Evolutionary conservation across 2,797 vertebrate species (phyloP).

Genomic region (Falco novaeseelandiae): DNA sequence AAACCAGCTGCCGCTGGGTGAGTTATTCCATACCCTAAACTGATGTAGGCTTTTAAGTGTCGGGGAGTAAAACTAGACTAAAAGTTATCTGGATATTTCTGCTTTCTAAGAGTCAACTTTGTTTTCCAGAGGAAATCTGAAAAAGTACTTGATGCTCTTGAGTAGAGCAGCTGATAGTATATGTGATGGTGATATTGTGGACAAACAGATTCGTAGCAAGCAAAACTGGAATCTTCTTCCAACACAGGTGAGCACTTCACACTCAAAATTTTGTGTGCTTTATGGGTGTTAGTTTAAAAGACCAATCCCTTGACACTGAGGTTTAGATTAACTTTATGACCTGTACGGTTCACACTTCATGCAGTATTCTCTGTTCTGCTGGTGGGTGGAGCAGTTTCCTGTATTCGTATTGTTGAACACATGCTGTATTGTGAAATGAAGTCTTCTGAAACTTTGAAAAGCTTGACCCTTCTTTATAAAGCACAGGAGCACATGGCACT

Average conservation of each 20-base stretch:
- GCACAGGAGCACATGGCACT: fast-evolving
- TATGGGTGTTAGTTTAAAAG: not conserved
- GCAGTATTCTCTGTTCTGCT: not conserved
- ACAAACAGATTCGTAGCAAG: slow-evolving; percentile 88
- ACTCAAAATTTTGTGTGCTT: not conserved
- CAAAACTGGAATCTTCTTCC: slow-evolving; percentile 96
- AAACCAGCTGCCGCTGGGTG: slow-evolving; percentile 91
- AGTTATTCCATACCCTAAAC: slow-evolving; percentile 33
- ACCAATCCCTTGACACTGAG: not conserved
- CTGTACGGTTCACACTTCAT: not conserved
- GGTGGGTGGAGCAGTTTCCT: not conserved
- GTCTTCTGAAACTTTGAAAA: not conserved
- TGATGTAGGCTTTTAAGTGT: not conserved
- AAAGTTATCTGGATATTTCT: not conserved
- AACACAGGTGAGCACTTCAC: slow-evolving; percentile 83
- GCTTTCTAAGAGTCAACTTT: not conserved
- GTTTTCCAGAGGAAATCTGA: slow-evolving; percentile 82
- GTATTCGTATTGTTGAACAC: not conserved
- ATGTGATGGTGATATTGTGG: slow-evolving; percentile 93
- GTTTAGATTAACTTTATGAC: not conserved
- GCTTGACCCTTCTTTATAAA: not conserved
- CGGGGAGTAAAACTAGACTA: not conserved
- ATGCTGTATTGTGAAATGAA: not conserved
- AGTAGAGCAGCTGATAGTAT: slow-evolving; percentile 97
- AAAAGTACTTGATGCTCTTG: slow-evolving; percentile 91